Base-by-base conservation (phyloP, 1,140 invertebrate genomes). In the Drosophila tristis region DNA sequence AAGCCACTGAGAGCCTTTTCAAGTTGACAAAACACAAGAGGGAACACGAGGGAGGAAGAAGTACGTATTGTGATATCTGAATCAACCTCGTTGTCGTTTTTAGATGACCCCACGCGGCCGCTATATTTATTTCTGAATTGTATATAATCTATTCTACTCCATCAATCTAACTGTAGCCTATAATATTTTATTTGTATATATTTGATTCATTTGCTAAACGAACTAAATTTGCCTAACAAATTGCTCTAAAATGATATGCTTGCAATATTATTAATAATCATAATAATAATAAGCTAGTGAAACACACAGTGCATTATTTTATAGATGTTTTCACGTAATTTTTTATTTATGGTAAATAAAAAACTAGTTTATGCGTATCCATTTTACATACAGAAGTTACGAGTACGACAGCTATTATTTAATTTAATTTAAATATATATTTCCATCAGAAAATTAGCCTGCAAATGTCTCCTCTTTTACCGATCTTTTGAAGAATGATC, bases 281-380 rank as follows among this genome's bases (percentile, higher is more conserved):
- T 16, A 20, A 20, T 20, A 59, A 15, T 50, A 50, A 13, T 50
- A 50, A 56, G 58, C 48, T 29, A 73, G 44, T 67, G 44, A 73
- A 53, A 77, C 55, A 68, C 62, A 43, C 39, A 71, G 66, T 73
- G 66, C 78, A 77, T 59, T 80, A 62, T 71, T 35, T n/a, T 68
- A 68, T 29, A n/a, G 53, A 61, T 66, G 50, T 74, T 62, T 82
- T 79, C 80, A 84, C 49, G 45, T 67, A 75, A 60, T 80, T 76
- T 61, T 82, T 82, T 82, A 82, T 82, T 84, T 85, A 80, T 84
- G 57, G 71, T 71, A 75, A 63, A 74, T 78, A 77, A 80, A 85
- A 85, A 81, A 66, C 68, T 60, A 74, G 64, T 67, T 79, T 78
- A 77, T 66, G 67, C 61, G 59, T 63, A 86, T 86, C 61, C 68